Evolutionary conservation across 2,113 vertebrate species (phyloP), one percentile per base, ranked within the genome.

Genomic region (Ceuthmochares aereus): DNA sequence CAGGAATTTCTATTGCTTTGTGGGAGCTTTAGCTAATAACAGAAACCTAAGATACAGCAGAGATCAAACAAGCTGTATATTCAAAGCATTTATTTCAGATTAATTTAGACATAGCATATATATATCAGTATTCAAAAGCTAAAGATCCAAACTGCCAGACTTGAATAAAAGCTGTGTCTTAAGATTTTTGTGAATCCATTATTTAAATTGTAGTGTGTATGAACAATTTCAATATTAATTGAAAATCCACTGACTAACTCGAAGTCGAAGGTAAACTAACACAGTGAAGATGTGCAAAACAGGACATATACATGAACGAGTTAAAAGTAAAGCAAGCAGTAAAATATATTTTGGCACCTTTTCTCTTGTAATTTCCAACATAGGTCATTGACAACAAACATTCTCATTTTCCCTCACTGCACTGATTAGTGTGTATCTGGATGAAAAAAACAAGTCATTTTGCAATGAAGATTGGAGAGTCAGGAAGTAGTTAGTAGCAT

Each of bases 281-380:
- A 27, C 30, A 51, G 14, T 70, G 51, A 80, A 74, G 7, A 15
- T 73, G 9, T 43, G 26, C 25, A 36, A 82, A 90, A 64, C 12
- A 63, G 27, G n/a, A 9, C 26, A 20, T 80, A 27, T 29, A 51
- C 1, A 1, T 34, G 52, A 78, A 68, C 0, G 0, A 77, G 23
- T 13, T 74, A 22, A 89, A 89, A 66, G 25, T 74, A 74, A 90
- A 84, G 49, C 17, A 66, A 70, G 56, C 16, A 52, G 37, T 42
- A 82, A 72, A 70, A 93, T 69, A 47, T 20, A 16, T 87, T 92
- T 73, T 43, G 36, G 9, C n/a, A n/a, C 73, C 14, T 55, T 84
- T 95, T 87, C 14, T 87, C 37, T 36, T 84, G 22, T 86, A 25
- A 43, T 1, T 72, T 92, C 40, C 69, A 82, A 7, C 17, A 1